Percentiles rank a stretch among this genome's conserved stretches.
Evolutionary conservation across 2,888 invertebrate species (phyloP).

Genomic region (Clitarchus hookeri): DNA sequence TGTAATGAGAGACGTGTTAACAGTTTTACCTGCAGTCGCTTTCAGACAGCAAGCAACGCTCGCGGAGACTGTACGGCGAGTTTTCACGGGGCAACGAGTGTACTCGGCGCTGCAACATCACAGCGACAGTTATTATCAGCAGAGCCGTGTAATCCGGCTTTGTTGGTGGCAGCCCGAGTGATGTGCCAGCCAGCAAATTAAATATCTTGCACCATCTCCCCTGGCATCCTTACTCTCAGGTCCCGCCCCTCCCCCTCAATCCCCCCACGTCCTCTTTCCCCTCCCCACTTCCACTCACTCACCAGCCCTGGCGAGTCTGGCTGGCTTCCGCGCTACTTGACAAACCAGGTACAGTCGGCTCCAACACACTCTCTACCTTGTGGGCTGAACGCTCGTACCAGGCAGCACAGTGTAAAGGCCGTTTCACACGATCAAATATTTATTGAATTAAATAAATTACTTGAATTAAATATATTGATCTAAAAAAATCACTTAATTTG

Average conservation of each 20-base stretch:
- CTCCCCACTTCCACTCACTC: background rate
- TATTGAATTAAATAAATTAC: too few relatives aligned
- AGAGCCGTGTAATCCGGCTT: constrained; percentile 28
- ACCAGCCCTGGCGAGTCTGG: background rate
- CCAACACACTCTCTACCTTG: background rate
- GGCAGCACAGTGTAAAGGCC: too few relatives aligned
- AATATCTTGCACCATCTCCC: constrained; percentile 29
- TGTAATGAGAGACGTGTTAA: too few relatives aligned
- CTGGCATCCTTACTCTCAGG: background rate
- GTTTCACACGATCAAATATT: too few relatives aligned
- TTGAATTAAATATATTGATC: too few relatives aligned
- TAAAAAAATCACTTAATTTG: too few relatives aligned
- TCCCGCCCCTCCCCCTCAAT: background rate
- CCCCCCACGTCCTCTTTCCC: background rate
- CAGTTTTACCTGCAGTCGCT: too few relatives aligned
- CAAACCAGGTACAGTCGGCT: background rate
- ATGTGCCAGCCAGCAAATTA: constrained; percentile 28
- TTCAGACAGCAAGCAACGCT: too few relatives aligned
- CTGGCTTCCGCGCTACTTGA: background rate
- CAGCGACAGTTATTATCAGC: background rate
- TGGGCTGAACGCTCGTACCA: too few relatives aligned
- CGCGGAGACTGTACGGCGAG: background rate
- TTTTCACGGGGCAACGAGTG: background rate
- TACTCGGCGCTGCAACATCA: background rate
- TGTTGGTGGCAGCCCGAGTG: constrained; percentile 27